These are phyloP conservation scores for Lottia scabra DNA, from an alignment of 2,888 invertebrate species.

Conservation along the genomic window DNA sequence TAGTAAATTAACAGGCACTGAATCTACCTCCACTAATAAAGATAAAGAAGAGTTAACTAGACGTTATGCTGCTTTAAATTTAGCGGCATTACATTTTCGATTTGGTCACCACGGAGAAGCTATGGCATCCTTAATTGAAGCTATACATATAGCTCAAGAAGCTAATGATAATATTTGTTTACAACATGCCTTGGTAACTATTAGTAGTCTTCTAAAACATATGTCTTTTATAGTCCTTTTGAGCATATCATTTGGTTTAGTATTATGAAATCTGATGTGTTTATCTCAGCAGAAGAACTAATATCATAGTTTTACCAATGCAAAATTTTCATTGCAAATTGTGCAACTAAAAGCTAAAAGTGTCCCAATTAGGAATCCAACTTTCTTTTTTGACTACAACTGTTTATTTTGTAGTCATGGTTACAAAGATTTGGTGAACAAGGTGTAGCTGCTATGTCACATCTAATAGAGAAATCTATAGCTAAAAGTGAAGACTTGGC, in stretches of 20 bases:
- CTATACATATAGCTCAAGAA: slow-evolving; percentile 88
- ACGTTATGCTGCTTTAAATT: slow-evolving; percentile 89
- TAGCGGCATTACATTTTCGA: slow-evolving; percentile 88
- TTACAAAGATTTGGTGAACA: slow-evolving; percentile 72
- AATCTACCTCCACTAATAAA: slow-evolving; percentile 32
- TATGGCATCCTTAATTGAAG: slow-evolving; percentile 85
- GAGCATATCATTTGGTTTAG: neutral
- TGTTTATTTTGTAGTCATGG: slow-evolving; percentile 75
- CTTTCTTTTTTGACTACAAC: too few relatives aligned
- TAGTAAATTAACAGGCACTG: slow-evolving; percentile 64
- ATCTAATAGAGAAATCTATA: slow-evolving; percentile 77
- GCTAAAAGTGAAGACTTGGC: slow-evolving; percentile 78
- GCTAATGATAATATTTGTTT: slow-evolving; percentile 87
- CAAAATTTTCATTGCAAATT: too few relatives aligned
- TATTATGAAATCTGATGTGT: neutral
- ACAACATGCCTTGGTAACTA: slow-evolving; percentile 83
- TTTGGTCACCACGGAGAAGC: slow-evolving; percentile 86
- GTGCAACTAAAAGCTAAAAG: too few relatives aligned
- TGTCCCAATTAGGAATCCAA: too few relatives aligned
- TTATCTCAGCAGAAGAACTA: neutral
- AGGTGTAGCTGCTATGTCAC: slow-evolving; percentile 53
- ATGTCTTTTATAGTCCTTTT: neutral
- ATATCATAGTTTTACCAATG: too few relatives aligned
- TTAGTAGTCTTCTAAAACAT: slow-evolving; percentile 28
- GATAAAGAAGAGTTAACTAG: slow-evolving; percentile 70